Evolutionary conservation across 2,888 invertebrate species (phyloP).

Genomic region (Zaprionus bogoriensis): DNA sequence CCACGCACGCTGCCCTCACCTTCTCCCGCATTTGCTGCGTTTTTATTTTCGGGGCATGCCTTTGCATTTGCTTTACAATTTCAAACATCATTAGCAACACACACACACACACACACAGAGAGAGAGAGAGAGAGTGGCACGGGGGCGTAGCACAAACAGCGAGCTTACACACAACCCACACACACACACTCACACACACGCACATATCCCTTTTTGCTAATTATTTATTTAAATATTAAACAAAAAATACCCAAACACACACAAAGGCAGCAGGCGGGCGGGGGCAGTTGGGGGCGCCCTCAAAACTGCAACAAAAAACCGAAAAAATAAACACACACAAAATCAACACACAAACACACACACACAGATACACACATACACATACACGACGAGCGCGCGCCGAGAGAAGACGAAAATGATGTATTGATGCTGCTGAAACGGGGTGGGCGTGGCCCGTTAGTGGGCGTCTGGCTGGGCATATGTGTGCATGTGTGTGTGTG

Average conservation of each 20-base stretch:
- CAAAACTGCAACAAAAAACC: constrained; percentile 61
- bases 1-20: neutral
- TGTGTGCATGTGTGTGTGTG: neutral
- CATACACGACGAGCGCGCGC: constrained; percentile 1
- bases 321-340: constrained; percentile 34
- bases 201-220: constrained; percentile 80
- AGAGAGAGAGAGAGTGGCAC: neutral
- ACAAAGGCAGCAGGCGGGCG: neutral
- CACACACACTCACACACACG: constrained; percentile 40
- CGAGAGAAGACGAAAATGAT: constrained; percentile 70
- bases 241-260: constrained; percentile 72
- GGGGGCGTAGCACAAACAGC: constrained; percentile 34
- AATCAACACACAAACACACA: constrained; percentile 44
- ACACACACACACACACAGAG: constrained; percentile 44
- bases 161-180: constrained; percentile 36
- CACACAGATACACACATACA: constrained; percentile 20
- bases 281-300: constrained; percentile 11
- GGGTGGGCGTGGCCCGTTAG: neutral
- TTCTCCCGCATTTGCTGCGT: constrained; percentile 27
- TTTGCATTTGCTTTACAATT: constrained; percentile 78
- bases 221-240: constrained; percentile 82
- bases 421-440: constrained; percentile 62
- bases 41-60: constrained; percentile 62
- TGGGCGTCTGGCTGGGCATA: neutral
- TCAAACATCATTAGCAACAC: constrained; percentile 80